These are phyloP conservation scores for Pyrgus malvae DNA, from an alignment of 2,888 invertebrate genomes.

Conservation along the genomic window DNA sequence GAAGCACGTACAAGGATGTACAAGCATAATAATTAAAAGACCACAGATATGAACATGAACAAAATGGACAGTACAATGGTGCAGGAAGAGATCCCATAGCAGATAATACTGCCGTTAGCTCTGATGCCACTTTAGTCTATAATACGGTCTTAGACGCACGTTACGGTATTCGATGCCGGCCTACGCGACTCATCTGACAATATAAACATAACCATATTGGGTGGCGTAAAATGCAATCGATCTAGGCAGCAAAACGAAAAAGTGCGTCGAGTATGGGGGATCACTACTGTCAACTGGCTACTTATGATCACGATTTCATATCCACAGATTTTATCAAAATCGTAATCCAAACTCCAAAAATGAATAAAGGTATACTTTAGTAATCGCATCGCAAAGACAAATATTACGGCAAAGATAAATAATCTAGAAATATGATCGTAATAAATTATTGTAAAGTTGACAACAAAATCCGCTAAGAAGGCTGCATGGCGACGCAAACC, in stretches of 20 bases:
- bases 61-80: constrained; percentile 27
- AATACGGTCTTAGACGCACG: not conserved
- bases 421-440: not conserved
- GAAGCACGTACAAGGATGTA: constrained; percentile 9
- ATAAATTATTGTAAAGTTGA: not conserved
- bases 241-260: no score
- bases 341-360: no score
- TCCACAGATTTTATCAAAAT: no score
- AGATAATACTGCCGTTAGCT: constrained; percentile 21
- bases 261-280: no score
- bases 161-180: constrained; percentile 7
- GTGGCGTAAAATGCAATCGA: no score
- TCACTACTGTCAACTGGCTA: no score
- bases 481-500: not conserved
- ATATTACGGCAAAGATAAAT: not conserved
- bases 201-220: no score
- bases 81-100: constrained; percentile 22
- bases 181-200: not conserved
- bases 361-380: no score
- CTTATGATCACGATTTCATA: no score
- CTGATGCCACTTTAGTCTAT: no score
- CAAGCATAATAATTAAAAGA: constrained; percentile 23
- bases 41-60: constrained; percentile 27
- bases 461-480: not conserved
- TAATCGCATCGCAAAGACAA: not conserved